Conservation (phyloP, 2,797 vertebrate species). For the Syngnathus acus region DNA sequence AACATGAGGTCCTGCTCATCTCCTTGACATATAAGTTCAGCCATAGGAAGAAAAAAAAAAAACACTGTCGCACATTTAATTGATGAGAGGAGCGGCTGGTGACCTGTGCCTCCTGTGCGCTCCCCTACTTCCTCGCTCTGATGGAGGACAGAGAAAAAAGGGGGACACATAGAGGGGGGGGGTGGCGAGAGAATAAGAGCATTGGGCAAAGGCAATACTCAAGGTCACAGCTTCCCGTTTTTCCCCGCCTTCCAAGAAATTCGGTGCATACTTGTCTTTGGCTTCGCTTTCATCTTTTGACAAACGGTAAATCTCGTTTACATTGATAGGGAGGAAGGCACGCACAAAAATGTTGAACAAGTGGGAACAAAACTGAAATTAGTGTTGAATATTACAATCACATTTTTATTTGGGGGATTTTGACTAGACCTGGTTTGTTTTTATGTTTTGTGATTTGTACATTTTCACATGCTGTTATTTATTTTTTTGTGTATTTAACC, state of each 20-base stretch:
- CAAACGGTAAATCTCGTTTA: slow-evolving; percentile 27
- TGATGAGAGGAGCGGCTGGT: slow-evolving; percentile 67
- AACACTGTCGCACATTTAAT: slow-evolving; percentile 74
- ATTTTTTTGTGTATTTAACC: too few relatives aligned
- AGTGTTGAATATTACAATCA: too few relatives aligned
- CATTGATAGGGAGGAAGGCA: slow-evolving; percentile 38
- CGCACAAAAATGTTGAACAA: neutral
- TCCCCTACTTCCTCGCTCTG: slow-evolving; percentile 22
- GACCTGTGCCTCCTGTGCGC: slow-evolving; percentile 39
- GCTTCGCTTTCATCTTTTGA: slow-evolving; percentile 35
- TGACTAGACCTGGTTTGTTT: too few relatives aligned
- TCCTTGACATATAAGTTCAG: slow-evolving; percentile 77
- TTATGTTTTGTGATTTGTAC: too few relatives aligned
- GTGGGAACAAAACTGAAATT: too few relatives aligned
- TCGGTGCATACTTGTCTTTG: slow-evolving; percentile 51
- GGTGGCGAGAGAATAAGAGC: slow-evolving; percentile 24
- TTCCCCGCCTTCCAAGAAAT: slow-evolving; percentile 55
- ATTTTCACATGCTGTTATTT: too few relatives aligned
- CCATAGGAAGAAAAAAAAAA: slow-evolving; percentile 61
- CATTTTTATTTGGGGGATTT: too few relatives aligned
- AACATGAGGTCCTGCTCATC: slow-evolving; percentile 79
- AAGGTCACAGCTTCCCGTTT: slow-evolving; percentile 62
- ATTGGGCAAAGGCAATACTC: slow-evolving; percentile 41
- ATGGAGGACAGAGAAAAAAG: slow-evolving; percentile 31
- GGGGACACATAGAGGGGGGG: slow-evolving; percentile 11